Evolutionary conservation across 1,140 invertebrate genomes (phyloP).

Genomic region (Paramacrobiotus metropolitanus): DNA sequence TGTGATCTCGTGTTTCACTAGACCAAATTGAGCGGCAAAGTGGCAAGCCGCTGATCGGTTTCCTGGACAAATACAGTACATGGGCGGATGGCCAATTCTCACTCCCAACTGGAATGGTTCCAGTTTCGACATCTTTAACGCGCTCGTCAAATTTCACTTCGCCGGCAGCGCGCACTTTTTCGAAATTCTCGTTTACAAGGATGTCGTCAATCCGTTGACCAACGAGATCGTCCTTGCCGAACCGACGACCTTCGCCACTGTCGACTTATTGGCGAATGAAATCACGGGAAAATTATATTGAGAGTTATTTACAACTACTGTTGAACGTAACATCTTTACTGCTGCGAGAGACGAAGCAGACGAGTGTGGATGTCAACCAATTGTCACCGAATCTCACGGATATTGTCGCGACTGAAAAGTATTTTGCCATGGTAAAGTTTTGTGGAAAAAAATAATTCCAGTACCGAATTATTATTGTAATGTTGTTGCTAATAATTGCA

Average conservation of each 20-base stretch:
- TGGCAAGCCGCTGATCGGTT: constrained; percentile 15
- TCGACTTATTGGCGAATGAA: not conserved
- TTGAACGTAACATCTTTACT: not conserved
- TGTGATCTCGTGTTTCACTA: no score
- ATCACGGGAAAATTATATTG: not conserved
- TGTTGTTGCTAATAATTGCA: no score
- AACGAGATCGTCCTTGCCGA: not conserved
- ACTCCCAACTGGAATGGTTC: not conserved
- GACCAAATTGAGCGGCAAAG: constrained; percentile 18
- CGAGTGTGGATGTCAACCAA: not conserved
- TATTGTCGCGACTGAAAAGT: no score
- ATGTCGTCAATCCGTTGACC: not conserved
- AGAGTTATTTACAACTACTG: not conserved
- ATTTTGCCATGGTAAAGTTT: no score
- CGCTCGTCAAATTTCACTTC: not conserved
- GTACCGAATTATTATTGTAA: no score
- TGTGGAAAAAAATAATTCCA: no score
- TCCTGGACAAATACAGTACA: constrained; percentile 16
- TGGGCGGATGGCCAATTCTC: not conserved
- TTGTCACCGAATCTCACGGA: not conserved
- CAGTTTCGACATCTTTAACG: not conserved
- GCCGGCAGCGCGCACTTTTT: not conserved
- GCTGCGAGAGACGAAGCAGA: not conserved
- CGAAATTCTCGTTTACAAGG: not conserved
- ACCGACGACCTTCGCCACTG: not conserved